Evolutionary conservation across 1,140 invertebrate genomes (phyloP).

Genomic region (Bathynomus jamesi): DNA sequence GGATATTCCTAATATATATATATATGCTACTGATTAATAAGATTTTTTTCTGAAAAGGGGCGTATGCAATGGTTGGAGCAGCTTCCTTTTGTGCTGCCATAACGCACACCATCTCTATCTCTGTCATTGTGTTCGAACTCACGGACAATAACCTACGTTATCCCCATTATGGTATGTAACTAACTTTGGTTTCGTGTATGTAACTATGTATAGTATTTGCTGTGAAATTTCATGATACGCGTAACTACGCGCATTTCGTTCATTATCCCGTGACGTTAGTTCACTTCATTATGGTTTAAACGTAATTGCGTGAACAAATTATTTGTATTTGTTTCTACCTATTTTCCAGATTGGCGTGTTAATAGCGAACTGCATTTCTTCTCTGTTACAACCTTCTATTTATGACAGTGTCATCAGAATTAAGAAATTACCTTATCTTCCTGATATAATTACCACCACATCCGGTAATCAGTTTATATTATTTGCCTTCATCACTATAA

Average conservation of each 20-base stretch:
- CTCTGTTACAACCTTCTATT: constrained; percentile 86
- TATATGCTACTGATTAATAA: too few relatives aligned
- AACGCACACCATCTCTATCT: constrained; percentile 94
- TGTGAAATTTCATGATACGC: too few relatives aligned
- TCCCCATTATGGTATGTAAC: constrained; percentile 80
- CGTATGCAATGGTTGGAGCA: constrained; percentile 83
- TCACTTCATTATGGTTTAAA: too few relatives aligned
- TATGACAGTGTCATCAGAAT: constrained; percentile 98
- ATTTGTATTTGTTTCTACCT: too few relatives aligned
- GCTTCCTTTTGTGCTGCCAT: constrained; percentile 93
- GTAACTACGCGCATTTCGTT: too few relatives aligned
- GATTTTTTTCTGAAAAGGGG: too few relatives aligned
- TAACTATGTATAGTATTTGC: too few relatives aligned
- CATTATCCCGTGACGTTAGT: too few relatives aligned
- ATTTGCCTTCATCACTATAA: neutral
- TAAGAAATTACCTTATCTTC: constrained; percentile 93
- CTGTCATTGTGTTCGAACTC: constrained; percentile 97
- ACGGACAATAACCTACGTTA: constrained; percentile 94
- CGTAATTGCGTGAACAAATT: too few relatives aligned
- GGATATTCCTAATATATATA: too few relatives aligned
- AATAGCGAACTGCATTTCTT: constrained; percentile 86
- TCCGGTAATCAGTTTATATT: constrained; percentile 48
- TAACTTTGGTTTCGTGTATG: too few relatives aligned
- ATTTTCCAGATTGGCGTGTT: constrained; percentile 66
- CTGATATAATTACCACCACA: constrained; percentile 72